Percentiles rank a stretch among this genome's conserved stretches.
Evolutionary conservation across 2,113 vertebrate species (phyloP).

Genomic region (Eudyptes chrysolophus): DNA sequence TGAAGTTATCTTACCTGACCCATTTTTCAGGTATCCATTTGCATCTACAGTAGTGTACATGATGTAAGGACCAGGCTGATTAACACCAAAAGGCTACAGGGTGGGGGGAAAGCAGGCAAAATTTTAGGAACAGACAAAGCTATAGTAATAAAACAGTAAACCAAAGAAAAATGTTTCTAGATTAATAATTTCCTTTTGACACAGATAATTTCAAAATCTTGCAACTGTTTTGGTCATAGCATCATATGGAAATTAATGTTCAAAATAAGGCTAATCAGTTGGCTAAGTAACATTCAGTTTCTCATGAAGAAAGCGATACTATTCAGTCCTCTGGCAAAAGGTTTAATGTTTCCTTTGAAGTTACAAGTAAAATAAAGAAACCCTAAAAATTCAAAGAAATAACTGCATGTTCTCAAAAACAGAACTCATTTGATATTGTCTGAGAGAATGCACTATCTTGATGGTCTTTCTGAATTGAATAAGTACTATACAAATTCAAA

Average conservation of each 20-base stretch:
- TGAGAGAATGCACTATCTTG: neutral
- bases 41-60: conserved; percentile 96
- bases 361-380: neutral
- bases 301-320: neutral
- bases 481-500: neutral
- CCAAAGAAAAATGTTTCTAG: neutral
- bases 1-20: conserved; percentile 84
- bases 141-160: neutral
- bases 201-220: neutral
- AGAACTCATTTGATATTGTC: neutral
- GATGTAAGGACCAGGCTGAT: conserved; percentile 97
- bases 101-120: neutral
- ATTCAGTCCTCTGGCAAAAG: neutral
- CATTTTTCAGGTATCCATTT: conserved; percentile 93
- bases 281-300: neutral
- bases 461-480: neutral
- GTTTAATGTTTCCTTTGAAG: neutral
- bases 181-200: neutral
- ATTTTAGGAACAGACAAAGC: neutral
- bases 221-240: neutral
- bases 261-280: neutral
- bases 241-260: neutral
- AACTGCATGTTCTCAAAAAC: neutral
- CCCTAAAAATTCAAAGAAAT: neutral
- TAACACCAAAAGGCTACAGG: conserved; percentile 92